These are phyloP conservation scores for Sycophila sp. DNA, from an alignment of 1,140 invertebrate species.

Conservation along the genomic window DNA sequence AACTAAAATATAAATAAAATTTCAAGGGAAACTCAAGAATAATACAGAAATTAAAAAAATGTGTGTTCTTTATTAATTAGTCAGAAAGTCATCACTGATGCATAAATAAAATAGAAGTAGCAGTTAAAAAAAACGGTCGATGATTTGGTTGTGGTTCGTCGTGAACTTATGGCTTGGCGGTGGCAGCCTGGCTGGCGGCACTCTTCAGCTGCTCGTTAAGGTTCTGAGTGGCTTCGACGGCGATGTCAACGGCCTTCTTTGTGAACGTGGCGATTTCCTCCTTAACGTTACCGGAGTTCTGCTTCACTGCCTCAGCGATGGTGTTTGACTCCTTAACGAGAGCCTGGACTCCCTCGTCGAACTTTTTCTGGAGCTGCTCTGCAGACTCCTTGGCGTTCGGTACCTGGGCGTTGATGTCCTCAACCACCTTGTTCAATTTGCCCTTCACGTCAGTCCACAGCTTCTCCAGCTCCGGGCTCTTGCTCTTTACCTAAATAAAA, in stretches of 20 bases:
- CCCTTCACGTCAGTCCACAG: slow-evolving; percentile 47
- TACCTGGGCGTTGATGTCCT: slow-evolving; percentile 47
- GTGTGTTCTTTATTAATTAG: too few relatives aligned
- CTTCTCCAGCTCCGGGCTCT: slow-evolving; percentile 51
- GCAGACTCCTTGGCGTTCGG: slow-evolving; percentile 51
- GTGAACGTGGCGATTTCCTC: slow-evolving; percentile 54
- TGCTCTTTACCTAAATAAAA: slow-evolving; percentile 47
- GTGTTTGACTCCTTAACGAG: slow-evolving; percentile 53
- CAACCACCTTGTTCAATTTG: slow-evolving; percentile 47
- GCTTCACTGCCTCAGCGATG: slow-evolving; percentile 43
- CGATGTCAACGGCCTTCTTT: slow-evolving; percentile 54
- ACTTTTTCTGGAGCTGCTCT: slow-evolving; percentile 45
- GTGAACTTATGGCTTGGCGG: too few relatives aligned
- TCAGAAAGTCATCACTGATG: too few relatives aligned
- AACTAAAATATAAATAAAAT: too few relatives aligned
- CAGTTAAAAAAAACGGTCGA: too few relatives aligned
- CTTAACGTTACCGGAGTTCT: slow-evolving; percentile 50
- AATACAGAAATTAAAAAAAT: too few relatives aligned
- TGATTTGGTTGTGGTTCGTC: too few relatives aligned
- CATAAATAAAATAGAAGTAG: too few relatives aligned
- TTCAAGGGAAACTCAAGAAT: too few relatives aligned
- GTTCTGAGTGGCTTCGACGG: slow-evolving; percentile 49
- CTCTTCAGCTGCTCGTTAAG: slow-evolving; percentile 47
- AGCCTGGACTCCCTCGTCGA: slow-evolving; percentile 48
- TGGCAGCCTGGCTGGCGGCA: neutral